Evolutionary conservation across 37 sponge, comb jelly and placozoan genomes (phyloP).

Genomic region (Theonella swinhoei): DNA sequence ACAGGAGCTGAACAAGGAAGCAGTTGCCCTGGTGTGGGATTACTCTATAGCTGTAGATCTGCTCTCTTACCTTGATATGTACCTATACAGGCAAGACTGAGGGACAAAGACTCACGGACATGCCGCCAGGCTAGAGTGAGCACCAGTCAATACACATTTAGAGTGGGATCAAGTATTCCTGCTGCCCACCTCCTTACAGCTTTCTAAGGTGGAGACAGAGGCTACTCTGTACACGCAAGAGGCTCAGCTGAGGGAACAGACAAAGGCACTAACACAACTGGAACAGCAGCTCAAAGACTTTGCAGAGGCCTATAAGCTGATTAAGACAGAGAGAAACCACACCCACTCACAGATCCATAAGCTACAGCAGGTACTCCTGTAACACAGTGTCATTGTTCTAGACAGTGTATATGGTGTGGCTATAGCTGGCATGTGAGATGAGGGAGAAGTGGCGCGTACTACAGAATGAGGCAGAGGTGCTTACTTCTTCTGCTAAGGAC

Average conservation of each 20-base stretch:
- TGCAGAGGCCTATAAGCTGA: constrained; percentile 55
- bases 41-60: background rate
- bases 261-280: constrained; percentile 54
- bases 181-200: background rate
- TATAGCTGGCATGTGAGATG: constrained; percentile 80
- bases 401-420: no score
- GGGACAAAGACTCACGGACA: constrained; percentile 52
- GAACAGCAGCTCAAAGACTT: constrained; percentile 60
- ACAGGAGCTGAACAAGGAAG: constrained; percentile 46
- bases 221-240: constrained; percentile 36
- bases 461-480: constrained; percentile 88
- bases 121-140: constrained; percentile 50
- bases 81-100: constrained; percentile 42
- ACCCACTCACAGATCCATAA: constrained; percentile 54
- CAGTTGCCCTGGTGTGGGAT: constrained; percentile 46
- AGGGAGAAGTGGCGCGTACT: constrained; percentile 89
- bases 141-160: background rate
- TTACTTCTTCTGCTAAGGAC: constrained; percentile 52
- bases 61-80: background rate
- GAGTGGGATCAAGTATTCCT: background rate
- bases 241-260: constrained; percentile 45
- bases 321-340: constrained; percentile 80
- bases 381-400: no score
- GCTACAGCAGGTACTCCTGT: background rate
- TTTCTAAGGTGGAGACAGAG: background rate